Evolutionary conservation across 2,797 vertebrate genomes (phyloP), one percentile per base, ranked within the genome.

Genomic region (Typhlichthys subterraneus): DNA sequence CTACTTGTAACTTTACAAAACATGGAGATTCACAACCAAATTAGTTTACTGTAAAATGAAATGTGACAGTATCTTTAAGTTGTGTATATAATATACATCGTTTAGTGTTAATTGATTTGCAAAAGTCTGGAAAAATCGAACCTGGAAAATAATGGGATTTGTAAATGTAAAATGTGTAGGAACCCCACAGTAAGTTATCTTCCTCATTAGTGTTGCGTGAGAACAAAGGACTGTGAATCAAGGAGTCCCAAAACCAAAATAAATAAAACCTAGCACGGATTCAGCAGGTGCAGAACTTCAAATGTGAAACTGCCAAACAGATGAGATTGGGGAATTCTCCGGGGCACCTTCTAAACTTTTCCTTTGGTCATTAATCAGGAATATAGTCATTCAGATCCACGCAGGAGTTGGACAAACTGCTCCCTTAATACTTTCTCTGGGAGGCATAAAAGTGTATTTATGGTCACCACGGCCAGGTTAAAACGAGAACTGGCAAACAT

Each of bases 361-460:
- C 81, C 82, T 14, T 83, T 68, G 53, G 53, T 70, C 81, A 79
- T 91, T 75, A 81, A 85, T 91, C 86, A 90, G 62, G 68, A 70
- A 88, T 87, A 90, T 87, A 87, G 81, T 87, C 75, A 70, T 53
- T 61, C 62, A 19, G 69, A 77, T 77, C 76, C 72, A 76, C 74
- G 53, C 83, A 82, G 79, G 75, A 85, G 75, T 82, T 69, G 77
- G 79, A 88, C 82, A 89, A 90, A 89, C 82, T 84, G 86, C 88
- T 85, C 80, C 87, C 88, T 91, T 87, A 88, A 90, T 87, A 80
- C 87, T 87, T 90, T 90, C 88, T 86, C 83, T 53, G 84, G 87
- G 88, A 90, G 76, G 77, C 85, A 86, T 90, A 86, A 87, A 87
- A 87, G 81, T 83, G 75, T 87, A 90, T 90, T 89, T 88, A 91